Evolutionary conservation across 2,113 vertebrate species (phyloP), one percentile per base, ranked within the genome.

Genomic region (Plestiodon gilberti): DNA sequence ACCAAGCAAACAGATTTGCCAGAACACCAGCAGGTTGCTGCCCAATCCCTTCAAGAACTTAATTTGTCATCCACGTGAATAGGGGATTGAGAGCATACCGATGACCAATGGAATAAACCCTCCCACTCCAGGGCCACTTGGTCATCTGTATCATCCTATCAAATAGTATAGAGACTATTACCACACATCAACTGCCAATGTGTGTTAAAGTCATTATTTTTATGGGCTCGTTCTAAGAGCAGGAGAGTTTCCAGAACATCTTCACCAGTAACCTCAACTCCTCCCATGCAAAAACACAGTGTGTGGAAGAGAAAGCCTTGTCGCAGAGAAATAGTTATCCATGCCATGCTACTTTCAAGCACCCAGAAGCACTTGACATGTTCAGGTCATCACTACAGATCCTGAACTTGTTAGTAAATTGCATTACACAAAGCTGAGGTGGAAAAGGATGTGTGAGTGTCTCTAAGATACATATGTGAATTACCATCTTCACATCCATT

Each of bases 401-500:
- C 1, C 40, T 6, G 15, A 48, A 14, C 14, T 48, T 52, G 43
- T 48, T 23, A 75, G 28, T 15, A 28, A 6, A 7, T 30, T 75
- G 73, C 40, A 75, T 15, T 75, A 25, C 23, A 38, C 43, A 75
- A 48, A 52, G 28, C 25, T 25, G 38, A 48, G 43, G 43, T 48
- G 43, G 8, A 48, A 48, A 48, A 48, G 43, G 4, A 48, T 48
- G 8, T 48, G 43, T 48, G 11, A 28, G 6, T 6, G 28, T 15
- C 13, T 15, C 11, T 48, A 75, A 43, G 38, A 48, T 43, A 43
- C 40, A 48, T 71, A 2, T 82, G 40, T 48, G 43, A 89, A 90
- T 86, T 38, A 80, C 15, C 71, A 91, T 85, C 33, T 11, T 76
- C 23, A 59, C 65, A 23, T 11, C 35, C 82, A 87, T 83, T 1